Conservation (phyloP, 2,113 vertebrate genomes). For the Dasypus novemcinctus region DNA sequence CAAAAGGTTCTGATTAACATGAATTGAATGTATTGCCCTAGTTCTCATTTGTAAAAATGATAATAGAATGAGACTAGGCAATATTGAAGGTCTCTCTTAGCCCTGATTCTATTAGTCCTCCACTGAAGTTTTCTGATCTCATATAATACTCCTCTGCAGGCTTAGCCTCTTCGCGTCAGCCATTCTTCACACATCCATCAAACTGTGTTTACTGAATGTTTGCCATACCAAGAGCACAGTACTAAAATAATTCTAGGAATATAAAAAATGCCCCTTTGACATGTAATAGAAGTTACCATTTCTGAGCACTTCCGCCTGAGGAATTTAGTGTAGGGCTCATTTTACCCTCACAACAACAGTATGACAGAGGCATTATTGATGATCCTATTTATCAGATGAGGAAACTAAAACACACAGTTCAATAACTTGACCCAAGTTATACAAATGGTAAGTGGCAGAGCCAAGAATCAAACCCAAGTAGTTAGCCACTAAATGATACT, state of each 20-base stretch:
- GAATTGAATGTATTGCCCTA: neutral
- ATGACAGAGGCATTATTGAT: neutral
- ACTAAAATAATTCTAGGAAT: neutral
- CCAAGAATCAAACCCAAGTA: neutral
- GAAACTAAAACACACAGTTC: neutral
- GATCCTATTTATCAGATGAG: neutral
- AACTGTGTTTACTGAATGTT: neutral
- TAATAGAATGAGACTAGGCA: neutral
- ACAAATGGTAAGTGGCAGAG: neutral
- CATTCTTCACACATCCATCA: neutral
- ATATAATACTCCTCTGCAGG: neutral
- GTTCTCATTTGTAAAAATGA: conserved; percentile 6
- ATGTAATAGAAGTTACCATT: neutral
- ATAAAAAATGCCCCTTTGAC: neutral
- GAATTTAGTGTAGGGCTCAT: neutral
- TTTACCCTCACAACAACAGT: neutral
- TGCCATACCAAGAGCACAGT: neutral
- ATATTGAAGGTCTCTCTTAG: neutral
- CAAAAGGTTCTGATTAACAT: neutral
- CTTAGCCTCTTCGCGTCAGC: neutral
- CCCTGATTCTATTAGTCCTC: neutral
- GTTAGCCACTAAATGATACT: neutral
- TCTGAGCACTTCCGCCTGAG: neutral
- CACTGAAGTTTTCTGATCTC: neutral
- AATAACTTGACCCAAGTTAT: neutral